Base-by-base conservation (phyloP, 2,797 vertebrate species). In the Ambastaia sidthimunki region DNA sequence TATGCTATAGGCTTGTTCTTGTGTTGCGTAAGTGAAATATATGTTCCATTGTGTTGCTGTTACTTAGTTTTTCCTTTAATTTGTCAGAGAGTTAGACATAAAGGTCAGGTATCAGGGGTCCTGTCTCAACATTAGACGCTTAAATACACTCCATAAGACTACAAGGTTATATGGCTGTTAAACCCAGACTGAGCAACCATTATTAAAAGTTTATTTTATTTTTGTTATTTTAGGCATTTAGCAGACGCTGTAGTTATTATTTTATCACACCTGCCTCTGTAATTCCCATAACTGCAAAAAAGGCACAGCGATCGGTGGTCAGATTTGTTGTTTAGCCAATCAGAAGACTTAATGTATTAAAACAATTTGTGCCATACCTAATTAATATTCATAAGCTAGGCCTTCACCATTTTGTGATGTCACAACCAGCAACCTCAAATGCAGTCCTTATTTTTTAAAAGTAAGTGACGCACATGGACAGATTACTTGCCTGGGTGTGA, bases 61-160 rank as follows among this genome's bases (percentile, higher is more conserved):
- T 3, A 6, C 44, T 71, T 44, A 78, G 28, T 54, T 63, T 78
- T 71, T 71, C 76, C 76, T 71, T 37, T 12, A 25, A 1, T 77
- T 76, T 57, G 74, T 70, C 76, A 78, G 25, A 62, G 76, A 15
- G 25, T 78, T 71, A 78, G 44, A 71, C 76, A 63, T 71, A 23
- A 18, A 71, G 54, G 44, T 28, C 75, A 77, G 65, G 21, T 23
- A 69, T 69, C 23, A 59, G n/a, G 66, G 37, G 37, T 59, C 55
- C 13, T 54, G 34, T 55, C 63, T 34, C 54, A 31, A 11, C 55
- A 47, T 54, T 68, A 44, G 34, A 47, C 54, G 57, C 65, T 28
- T 60, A 12, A 59, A 9, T 31, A 47, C 37, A 59, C 34, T 74
- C 23, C 10, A 19, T 19, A 19, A 18, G 37, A 37, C 28, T 28